These are phyloP conservation scores for Barnardius zonarius DNA, from an alignment of 2,113 vertebrate species.

Conservation along the genomic window DNA sequence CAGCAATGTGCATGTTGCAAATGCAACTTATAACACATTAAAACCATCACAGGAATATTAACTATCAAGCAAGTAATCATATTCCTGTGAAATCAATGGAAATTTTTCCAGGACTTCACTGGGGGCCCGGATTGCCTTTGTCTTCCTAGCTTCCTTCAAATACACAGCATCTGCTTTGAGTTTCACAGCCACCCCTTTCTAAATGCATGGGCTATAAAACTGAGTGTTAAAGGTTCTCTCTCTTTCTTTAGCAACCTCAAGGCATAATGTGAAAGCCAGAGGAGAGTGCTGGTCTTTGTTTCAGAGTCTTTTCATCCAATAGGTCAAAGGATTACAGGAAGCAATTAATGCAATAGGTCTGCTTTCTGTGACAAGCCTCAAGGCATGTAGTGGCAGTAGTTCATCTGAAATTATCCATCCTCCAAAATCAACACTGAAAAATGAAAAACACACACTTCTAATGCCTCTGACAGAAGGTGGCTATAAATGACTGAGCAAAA, in stretches of 20 bases:
- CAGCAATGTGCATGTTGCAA: neutral
- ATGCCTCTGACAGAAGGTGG: neutral
- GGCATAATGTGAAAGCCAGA: neutral
- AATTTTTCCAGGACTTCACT: neutral
- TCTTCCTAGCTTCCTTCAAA: neutral
- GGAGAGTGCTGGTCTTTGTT: neutral
- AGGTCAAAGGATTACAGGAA: neutral
- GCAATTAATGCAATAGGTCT: neutral
- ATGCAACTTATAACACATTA: neutral
- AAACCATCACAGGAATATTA: neutral
- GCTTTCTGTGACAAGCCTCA: neutral
- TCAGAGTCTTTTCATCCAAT: slow-evolving; percentile 17
- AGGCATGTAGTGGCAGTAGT: neutral
- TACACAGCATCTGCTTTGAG: neutral
- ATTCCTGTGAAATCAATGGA: neutral
- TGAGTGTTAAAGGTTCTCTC: neutral
- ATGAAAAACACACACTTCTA: neutral
- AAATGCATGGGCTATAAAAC: neutral
- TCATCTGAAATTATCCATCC: neutral
- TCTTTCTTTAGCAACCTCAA: neutral
- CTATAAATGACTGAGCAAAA: neutral
- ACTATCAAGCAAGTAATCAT: neutral
- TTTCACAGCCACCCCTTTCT: neutral
- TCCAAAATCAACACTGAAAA: neutral
- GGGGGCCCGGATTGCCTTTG: neutral